A percentile compares a stretch with the other conserved stretches of the same genome.
phyloP scores from a whole-genome alignment of 2,113 vertebrate genomes.

The Rhinoderma darwinii region DNA sequence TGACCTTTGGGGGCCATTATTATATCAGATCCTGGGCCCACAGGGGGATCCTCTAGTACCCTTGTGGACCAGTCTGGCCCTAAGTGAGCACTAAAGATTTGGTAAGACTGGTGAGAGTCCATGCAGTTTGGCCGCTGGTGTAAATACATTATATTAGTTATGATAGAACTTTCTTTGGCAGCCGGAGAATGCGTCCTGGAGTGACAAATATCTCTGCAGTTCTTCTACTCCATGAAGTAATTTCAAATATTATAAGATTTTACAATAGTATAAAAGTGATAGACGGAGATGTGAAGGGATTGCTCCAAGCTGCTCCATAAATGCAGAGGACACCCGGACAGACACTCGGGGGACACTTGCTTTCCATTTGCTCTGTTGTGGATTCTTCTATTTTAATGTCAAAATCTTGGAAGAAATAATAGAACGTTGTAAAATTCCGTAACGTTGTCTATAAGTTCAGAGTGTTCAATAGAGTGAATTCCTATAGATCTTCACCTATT shows the following conservation, averaged over 20 bases:
- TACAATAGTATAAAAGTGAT: background rate
- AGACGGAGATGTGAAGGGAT: background rate
- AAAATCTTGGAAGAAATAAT: background rate
- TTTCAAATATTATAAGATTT: background rate
- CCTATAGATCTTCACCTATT: background rate
- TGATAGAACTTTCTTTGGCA: background rate
- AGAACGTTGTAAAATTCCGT: background rate
- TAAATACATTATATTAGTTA: background rate
- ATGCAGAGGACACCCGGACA: background rate
- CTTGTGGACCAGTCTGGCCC: no score
- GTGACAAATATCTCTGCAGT: background rate
- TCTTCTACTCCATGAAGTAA: background rate
- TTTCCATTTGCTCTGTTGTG: background rate
- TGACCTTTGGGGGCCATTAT: no score
- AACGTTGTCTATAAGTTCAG: background rate
- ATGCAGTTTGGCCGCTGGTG: no score
- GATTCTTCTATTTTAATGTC: background rate
- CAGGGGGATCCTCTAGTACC: no score
- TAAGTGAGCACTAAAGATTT: no score
- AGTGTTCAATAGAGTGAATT: background rate
- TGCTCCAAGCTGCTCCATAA: background rate
- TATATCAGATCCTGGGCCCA: no score
- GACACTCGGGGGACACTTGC: background rate
- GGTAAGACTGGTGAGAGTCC: no score
- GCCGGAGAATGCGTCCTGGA: background rate